Conservation (phyloP, 1,140 invertebrate genomes). For the Uloborus diversus region DNA sequence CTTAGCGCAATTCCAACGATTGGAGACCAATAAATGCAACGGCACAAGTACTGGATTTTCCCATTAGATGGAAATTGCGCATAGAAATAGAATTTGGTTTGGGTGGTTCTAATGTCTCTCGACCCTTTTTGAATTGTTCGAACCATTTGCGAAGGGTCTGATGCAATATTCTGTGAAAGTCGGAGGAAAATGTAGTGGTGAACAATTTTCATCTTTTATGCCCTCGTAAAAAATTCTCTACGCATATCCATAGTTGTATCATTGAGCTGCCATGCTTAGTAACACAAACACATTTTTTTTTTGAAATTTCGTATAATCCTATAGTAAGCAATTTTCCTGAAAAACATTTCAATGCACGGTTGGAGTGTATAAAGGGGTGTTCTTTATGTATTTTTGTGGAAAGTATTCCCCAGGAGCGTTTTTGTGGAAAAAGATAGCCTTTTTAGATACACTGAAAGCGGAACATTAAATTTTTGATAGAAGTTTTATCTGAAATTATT, state of each 20-base stretch:
- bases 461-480: constrained; percentile 34
- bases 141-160: background rate
- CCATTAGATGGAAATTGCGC: too few species aligned
- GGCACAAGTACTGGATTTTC: too few species aligned
- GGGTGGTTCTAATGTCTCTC: constrained; percentile 1
- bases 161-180: too few species aligned
- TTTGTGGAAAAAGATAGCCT: constrained; percentile 2
- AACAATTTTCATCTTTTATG: constrained; percentile 23
- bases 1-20: constrained; percentile 18
- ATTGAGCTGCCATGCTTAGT: constrained; percentile 12
- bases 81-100: background rate
- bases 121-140: constrained; percentile 3
- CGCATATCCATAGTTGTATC: background rate
- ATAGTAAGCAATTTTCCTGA: background rate
- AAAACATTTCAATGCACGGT: constrained; percentile 15
- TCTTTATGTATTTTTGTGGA: background rate
- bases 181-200: constrained; percentile 17
- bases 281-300: constrained; percentile 9
- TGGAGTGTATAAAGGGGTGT: background rate
- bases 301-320: constrained; percentile 20
- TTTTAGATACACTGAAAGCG: constrained; percentile 6
- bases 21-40: constrained; percentile 13
- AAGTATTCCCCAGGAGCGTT: background rate
- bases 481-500: constrained; percentile 26
- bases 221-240: constrained; percentile 2